Percentiles rank a stretch among this genome's conserved stretches.
These are phyloP conservation scores for Mamestra configurata DNA, from an alignment of 1,140 invertebrate genomes.

Conservation along the genomic window DNA sequence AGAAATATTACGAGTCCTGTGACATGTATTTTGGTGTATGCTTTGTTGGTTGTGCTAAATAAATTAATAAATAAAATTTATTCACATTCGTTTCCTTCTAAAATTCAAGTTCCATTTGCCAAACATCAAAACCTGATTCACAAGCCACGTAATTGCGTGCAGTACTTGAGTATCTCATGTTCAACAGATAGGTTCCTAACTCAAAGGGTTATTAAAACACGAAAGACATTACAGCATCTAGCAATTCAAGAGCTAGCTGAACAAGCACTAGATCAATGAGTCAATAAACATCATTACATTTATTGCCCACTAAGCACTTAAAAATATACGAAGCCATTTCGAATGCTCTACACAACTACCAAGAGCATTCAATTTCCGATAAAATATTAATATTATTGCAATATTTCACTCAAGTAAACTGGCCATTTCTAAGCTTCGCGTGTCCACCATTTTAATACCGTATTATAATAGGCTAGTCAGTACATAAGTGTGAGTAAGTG, in stretches of 20 bases:
- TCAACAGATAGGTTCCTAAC: no score
- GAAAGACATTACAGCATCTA: not conserved
- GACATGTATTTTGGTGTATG: no score
- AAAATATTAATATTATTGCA: constrained; percentile 30
- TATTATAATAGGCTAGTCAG: constrained; percentile 18
- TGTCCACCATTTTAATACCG: constrained; percentile 8
- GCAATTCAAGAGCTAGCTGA: not conserved
- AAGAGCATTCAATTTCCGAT: constrained; percentile 8
- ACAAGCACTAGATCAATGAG: not conserved
- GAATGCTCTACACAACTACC: not conserved
- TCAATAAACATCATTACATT: constrained; percentile 12
- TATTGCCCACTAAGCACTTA: not conserved
- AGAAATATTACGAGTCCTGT: no score
- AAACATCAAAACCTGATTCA: no score
- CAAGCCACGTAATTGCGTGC: no score
- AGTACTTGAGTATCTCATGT: no score
- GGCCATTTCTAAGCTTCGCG: constrained; percentile 10
- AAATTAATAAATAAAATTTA: no score
- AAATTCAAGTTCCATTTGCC: no score
- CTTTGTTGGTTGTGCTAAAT: no score
- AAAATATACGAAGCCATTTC: not conserved
- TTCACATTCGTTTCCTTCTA: no score
- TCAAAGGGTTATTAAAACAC: not conserved
- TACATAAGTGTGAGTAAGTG: constrained; percentile 1
- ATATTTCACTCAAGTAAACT: constrained; percentile 23